phyloP scores from a whole-genome alignment of 2,888 invertebrate genomes.

The Heteromurus nitidus region DNA sequence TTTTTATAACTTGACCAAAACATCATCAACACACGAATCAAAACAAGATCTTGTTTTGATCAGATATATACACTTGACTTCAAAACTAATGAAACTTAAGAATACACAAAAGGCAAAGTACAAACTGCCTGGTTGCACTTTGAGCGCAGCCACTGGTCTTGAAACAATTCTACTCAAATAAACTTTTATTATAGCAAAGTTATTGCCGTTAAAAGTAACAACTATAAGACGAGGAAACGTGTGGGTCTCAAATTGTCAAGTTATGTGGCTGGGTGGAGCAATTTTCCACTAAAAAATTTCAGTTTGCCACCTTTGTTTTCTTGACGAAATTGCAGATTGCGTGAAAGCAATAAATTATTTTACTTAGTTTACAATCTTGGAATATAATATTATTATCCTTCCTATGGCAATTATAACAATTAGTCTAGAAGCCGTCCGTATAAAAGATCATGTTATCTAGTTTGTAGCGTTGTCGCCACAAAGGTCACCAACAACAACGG shows the following conservation, averaged over 20 bases:
- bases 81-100: too few relatives aligned
- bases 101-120: too few relatives aligned
- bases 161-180: constrained; percentile 10
- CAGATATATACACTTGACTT: too few relatives aligned
- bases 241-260: background rate
- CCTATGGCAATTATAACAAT: constrained; percentile 60
- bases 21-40: too few relatives aligned
- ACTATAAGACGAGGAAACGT: background rate
- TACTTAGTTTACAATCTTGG: constrained; percentile 53
- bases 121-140: too few relatives aligned
- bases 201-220: background rate
- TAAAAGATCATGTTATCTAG: constrained; percentile 55
- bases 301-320: constrained; percentile 42
- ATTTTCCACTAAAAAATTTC: constrained; percentile 30
- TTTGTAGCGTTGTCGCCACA: constrained; percentile 48
- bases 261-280: constrained; percentile 38
- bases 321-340: constrained; percentile 53
- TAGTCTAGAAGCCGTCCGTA: constrained; percentile 51
- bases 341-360: constrained; percentile 57
- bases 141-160: constrained; percentile 60
- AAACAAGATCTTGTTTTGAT: too few relatives aligned
- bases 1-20: too few relatives aligned
- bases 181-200: background rate
- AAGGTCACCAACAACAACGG: constrained; percentile 55
- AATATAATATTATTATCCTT: constrained; percentile 57